Base-by-base conservation (phyloP, 2,888 invertebrate species). In the Platypus cylindrus region DNA sequence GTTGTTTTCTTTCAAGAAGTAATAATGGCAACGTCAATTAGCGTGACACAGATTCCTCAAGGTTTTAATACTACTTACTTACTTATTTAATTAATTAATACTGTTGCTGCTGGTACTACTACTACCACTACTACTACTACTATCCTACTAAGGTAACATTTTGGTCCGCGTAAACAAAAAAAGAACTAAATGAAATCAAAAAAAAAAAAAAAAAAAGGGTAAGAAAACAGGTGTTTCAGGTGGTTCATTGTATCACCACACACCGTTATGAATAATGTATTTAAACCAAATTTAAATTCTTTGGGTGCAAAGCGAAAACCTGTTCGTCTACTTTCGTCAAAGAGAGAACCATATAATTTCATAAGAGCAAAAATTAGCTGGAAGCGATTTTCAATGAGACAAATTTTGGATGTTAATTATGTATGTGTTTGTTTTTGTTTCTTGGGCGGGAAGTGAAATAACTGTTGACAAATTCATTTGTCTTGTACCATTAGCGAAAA, bases 241-340 rank as follows among this genome's bases (percentile, higher is more conserved):
- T 41, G 41, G 41, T 38, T 37, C 41, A 38, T 41, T 38, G 41
- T 41, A 41, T 17, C 29, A 17, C n/a, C n/a, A n/a, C n/a, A n/a
- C n/a, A n/a, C 30, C 17, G 28, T 36, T 31, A 38, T 41, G 36
- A 41, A 41, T 41, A 36, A 41, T 41, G 41, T 41, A 41, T 42
- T 39, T 42, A 29, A 42, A 42, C 42, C 42, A 34, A 42, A 42
- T 42, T 42, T 42, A 39, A 39, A 42, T 39, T 42, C 42, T 42
- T 42, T 32, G 22, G 32, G 36, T 38, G 38, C 31, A 38, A 32
- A 32, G 31, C 36, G 34, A 36, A 35, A 42, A 42, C 42, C 39
- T 17, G 42, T 39, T 37, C 27, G 26, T 27, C 42, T 34, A 37
- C 39, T 42, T 42, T 39, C 39, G 42, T 42, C 36, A 41, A 41